phyloP scores from a whole-genome alignment of 2,888 invertebrate species.

The Octodonta nipae region DNA sequence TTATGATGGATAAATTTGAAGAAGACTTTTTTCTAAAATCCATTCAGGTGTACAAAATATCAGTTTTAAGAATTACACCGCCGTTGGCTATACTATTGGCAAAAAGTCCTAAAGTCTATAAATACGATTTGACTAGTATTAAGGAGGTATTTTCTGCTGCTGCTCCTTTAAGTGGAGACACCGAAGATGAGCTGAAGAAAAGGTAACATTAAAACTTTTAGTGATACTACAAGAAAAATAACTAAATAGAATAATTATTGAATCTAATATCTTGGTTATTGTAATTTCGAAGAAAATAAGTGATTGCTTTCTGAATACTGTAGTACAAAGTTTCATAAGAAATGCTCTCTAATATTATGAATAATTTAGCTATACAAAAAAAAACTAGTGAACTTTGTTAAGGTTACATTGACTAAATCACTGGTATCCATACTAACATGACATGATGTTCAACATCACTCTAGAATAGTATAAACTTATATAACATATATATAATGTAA shows the following conservation, averaged over 20 bases:
- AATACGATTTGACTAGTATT: slow-evolving; percentile 60
- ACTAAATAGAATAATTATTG: not conserved
- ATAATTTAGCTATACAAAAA: too few species aligned
- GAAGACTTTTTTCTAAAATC: slow-evolving; percentile 49
- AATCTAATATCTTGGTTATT: too few species aligned
- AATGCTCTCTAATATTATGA: too few species aligned
- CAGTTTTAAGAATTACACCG: slow-evolving; percentile 59
- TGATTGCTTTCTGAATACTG: too few species aligned
- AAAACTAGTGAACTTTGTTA: too few species aligned
- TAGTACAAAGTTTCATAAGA: too few species aligned
- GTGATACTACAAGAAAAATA: not conserved
- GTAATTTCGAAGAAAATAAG: too few species aligned
- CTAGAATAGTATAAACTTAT: too few species aligned
- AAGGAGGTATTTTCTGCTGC: slow-evolving; percentile 60
- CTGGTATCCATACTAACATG: too few species aligned
- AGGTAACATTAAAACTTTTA: slow-evolving; percentile 16
- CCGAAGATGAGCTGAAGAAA: slow-evolving; percentile 45
- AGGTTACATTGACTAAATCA: too few species aligned
- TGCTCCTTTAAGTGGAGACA: slow-evolving; percentile 61
- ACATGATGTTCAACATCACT: too few species aligned
- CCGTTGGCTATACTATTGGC: slow-evolving; percentile 70
- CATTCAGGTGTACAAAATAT: slow-evolving; percentile 55
- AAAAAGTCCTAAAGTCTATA: slow-evolving; percentile 62
- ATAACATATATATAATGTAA: too few species aligned
- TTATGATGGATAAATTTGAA: slow-evolving; percentile 21